A percentile compares a stretch with the other conserved stretches of the same genome.
phyloP scores from a whole-genome alignment of 1,140 invertebrate genomes.

The Pseudomyrmex pallidus region DNA sequence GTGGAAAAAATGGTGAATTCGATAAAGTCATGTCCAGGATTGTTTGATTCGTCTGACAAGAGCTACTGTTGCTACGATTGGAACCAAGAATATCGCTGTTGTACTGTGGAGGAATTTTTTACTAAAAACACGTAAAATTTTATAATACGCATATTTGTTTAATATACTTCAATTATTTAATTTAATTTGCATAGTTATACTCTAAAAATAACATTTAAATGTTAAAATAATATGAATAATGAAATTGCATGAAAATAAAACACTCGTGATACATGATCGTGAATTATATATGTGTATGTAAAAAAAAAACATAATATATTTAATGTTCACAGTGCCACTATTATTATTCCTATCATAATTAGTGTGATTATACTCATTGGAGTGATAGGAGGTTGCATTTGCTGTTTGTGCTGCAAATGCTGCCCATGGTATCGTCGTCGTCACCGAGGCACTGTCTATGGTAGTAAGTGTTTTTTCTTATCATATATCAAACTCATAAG shows the following conservation, averaged over 20 bases:
- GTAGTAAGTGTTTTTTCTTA: constrained; percentile 70
- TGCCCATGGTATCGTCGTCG: constrained; percentile 80
- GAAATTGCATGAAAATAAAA: neutral
- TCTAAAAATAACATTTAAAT: neutral
- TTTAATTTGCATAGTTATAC: too few species aligned
- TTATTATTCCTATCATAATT: constrained; percentile 64
- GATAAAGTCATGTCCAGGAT: too few species aligned
- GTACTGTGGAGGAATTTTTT: too few species aligned
- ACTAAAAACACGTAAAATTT: too few species aligned
- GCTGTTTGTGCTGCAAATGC: constrained; percentile 79
- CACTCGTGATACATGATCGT: neutral
- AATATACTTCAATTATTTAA: too few species aligned
- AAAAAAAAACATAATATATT: neutral
- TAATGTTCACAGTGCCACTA: neutral
- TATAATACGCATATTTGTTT: too few species aligned
- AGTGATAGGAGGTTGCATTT: constrained; percentile 75
- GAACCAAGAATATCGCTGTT: too few species aligned
- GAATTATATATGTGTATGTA: neutral
- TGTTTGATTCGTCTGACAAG: too few species aligned
- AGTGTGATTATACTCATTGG: constrained; percentile 60
- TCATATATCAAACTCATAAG: too few species aligned
- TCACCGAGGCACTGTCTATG: constrained; percentile 79
- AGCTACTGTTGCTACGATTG: too few species aligned
- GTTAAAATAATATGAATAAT: neutral
- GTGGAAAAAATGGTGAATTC: too few species aligned